A percentile compares a stretch with the other conserved stretches of the same genome.
These are phyloP conservation scores for Aromia moschata DNA, from an alignment of 2,888 invertebrate genomes.

Conservation along the genomic window DNA sequence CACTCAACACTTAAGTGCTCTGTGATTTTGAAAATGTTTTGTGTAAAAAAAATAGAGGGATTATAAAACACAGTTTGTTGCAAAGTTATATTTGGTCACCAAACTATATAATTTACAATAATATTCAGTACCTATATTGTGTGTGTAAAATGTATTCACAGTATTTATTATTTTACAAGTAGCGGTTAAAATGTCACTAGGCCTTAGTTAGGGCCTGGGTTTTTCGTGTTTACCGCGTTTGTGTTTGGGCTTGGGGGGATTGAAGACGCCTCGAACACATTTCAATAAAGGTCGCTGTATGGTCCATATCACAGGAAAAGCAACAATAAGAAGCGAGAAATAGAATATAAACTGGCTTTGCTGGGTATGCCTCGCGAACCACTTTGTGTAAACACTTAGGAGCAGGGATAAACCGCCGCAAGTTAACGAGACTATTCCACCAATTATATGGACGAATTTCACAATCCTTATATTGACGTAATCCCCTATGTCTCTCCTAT, in stretches of 20 bases:
- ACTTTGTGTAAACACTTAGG: slow-evolving; percentile 50
- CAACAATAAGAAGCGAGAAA: slow-evolving; percentile 33
- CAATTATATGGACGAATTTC: slow-evolving; percentile 48
- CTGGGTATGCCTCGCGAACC: slow-evolving; percentile 45
- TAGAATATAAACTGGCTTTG: slow-evolving; percentile 36
- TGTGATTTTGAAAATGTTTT: too few relatives aligned
- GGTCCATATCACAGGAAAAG: slow-evolving; percentile 41
- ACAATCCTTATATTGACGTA: slow-evolving; percentile 44
- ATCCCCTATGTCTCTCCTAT: slow-evolving; percentile 48
- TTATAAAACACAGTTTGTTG: too few relatives aligned
- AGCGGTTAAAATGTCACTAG: too few relatives aligned
- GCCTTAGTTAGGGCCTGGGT: background rate
- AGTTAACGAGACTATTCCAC: slow-evolving; percentile 44
- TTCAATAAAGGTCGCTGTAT: slow-evolving; percentile 43
- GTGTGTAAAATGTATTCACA: too few relatives aligned
- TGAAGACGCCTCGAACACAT: slow-evolving; percentile 30
- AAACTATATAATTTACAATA: too few relatives aligned
- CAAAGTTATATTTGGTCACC: too few relatives aligned
- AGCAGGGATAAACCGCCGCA: slow-evolving; percentile 50
- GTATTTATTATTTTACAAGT: too few relatives aligned
- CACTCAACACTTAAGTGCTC: too few relatives aligned
- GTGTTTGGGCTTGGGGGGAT: background rate
- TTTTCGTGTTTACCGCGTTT: background rate
- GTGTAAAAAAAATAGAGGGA: too few relatives aligned
- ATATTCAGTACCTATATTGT: too few relatives aligned